Percentiles rank a stretch among this genome's conserved stretches.
phyloP scores from a whole-genome alignment of 2,797 vertebrate species.

The Tympanoctomys barrerae region DNA sequence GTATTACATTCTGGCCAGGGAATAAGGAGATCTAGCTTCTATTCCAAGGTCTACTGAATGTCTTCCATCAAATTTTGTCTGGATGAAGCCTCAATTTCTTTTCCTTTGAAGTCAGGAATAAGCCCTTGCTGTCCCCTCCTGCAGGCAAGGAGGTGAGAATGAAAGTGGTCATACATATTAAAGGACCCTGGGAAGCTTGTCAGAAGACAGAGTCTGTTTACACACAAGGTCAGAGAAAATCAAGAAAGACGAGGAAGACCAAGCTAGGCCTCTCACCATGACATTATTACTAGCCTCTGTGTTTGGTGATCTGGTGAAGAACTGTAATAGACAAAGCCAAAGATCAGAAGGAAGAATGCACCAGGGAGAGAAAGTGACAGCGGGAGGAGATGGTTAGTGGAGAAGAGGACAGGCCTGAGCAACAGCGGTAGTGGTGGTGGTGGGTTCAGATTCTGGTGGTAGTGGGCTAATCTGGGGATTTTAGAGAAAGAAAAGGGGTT shows the following conservation, averaged over 20 bases:
- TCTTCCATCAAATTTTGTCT: constrained; percentile 18
- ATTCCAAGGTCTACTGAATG: constrained; percentile 37
- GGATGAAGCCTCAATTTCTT: constrained; percentile 47
- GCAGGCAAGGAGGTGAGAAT: not conserved
- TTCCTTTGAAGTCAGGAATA: not conserved
- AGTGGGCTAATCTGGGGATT: too few species aligned
- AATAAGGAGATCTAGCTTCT: constrained; percentile 49
- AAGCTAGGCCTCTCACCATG: not conserved
- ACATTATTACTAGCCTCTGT: not conserved
- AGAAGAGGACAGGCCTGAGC: not conserved
- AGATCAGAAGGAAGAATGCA: not conserved
- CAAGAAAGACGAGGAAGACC: not conserved
- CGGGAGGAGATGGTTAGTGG: not conserved
- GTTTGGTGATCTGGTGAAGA: not conserved
- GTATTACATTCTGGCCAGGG: constrained; percentile 58
- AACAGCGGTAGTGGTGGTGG: accelerated
- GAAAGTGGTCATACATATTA: constrained; percentile 4
- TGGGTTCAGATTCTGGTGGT: accelerated
- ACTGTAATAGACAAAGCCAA: not conserved
- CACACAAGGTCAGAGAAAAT: constrained; percentile 25
- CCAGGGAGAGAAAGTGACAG: not conserved
- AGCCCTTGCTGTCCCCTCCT: not conserved
- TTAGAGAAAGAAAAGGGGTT: not conserved
- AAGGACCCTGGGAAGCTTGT: not conserved
- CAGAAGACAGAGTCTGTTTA: not conserved